Conservation (phyloP, 2,888 invertebrate species). For the Priocnemis perturbator region DNA sequence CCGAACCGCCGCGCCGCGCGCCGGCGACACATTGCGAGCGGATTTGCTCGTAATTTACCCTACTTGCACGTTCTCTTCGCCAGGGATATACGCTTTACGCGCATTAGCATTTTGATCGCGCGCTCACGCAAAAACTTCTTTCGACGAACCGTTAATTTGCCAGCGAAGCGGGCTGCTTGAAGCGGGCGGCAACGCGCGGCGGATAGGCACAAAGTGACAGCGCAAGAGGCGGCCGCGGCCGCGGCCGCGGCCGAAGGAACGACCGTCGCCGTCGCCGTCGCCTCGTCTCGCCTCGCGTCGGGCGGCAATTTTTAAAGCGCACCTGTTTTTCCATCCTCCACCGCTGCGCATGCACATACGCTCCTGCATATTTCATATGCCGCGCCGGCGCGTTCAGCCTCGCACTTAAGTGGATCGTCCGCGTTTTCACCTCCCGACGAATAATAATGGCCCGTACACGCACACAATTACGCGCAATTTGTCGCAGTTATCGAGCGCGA, state of each 20-base stretch:
- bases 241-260: constrained; percentile 4
- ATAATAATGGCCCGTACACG: constrained; percentile 35
- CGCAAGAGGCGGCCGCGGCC: background rate
- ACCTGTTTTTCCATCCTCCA: constrained; percentile 13
- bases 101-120: too few species aligned
- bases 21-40: too few species aligned
- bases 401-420: constrained; percentile 22
- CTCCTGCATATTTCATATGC: constrained; percentile 14
- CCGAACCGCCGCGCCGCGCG: too few species aligned
- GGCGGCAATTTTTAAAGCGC: background rate
- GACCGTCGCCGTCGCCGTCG: background rate
- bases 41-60: too few species aligned
- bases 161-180: background rate
- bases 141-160: background rate
- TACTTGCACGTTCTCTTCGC: too few species aligned
- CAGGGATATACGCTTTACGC: too few species aligned
- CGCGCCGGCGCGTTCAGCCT: background rate
- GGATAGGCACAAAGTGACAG: too few species aligned
- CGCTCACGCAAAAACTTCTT: too few species aligned
- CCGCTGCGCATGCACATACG: background rate
- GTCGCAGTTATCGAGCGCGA: constrained; percentile 50
- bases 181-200: background rate
- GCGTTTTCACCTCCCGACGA: constrained; percentile 41
- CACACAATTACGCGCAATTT: constrained; percentile 54
- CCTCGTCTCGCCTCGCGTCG: too few species aligned